Evolutionary conservation across 2,797 vertebrate species (phyloP), one percentile per base, ranked within the genome.

Genomic region (Alectoris magna): DNA sequence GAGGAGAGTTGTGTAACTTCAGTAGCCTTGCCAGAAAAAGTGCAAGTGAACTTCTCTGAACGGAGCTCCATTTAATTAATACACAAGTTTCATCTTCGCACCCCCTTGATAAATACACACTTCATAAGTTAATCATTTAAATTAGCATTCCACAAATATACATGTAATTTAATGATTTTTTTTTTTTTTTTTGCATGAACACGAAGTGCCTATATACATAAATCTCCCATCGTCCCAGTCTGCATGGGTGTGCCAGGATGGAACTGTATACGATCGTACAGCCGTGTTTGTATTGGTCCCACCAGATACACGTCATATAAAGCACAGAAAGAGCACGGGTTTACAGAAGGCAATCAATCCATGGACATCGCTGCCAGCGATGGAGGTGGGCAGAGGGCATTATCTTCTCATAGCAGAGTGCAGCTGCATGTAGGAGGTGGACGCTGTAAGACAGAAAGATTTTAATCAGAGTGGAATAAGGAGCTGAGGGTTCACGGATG

Each of bases 81-180:
- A 94, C 67, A 74, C 41, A 96, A 90, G 75, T 97, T 96, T 96
- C 94, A 96, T 97, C 93, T 98, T 98, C 60, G 93, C 98, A 98
- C 97, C 98, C 98, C 97, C 95, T 91, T 96, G 95, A 98, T 98
- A 98, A 98, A 98, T 98, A 99, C 97, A 98, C 96, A 91, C 97
- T 95, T 98, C 90, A 99, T 99, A 99, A 99, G 98, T 99, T 99
- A 99, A 98, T 98, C 97, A 96, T 96, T 99, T 99, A 99, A 99
- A 99, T 99, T 99, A 99, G 98, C 98, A 98, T 98, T 98, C 98
- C 98, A 98, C 98, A 99, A 98, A 99, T 98, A 99, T 98, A 99
- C 98, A 99, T 70, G 97, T 97, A 97, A 97, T 97, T 97, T 84
- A 95, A 95, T 38, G 96, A 98, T 97, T 95, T 11, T n/a, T 19